Evolutionary conservation across 2,113 vertebrate species (phyloP).

Genomic region (Chlorodrepanis virens): DNA sequence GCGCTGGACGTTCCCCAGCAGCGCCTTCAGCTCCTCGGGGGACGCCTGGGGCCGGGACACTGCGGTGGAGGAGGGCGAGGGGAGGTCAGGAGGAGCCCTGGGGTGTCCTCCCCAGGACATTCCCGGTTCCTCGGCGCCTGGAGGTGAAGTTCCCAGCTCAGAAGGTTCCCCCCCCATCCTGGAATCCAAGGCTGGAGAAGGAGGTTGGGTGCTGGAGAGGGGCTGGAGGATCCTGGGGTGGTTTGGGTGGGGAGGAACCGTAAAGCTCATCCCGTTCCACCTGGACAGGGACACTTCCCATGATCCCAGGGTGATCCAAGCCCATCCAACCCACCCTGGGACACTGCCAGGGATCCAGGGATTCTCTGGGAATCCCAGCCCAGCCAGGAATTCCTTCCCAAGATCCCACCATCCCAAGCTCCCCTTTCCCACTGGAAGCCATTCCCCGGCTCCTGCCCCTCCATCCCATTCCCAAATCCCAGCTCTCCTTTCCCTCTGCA

Average conservation of each 20-base stretch:
- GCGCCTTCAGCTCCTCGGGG: not conserved
- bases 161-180: too few relatives aligned
- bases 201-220: not conserved
- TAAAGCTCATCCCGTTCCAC: not conserved
- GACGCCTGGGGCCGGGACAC: not conserved
- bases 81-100: not conserved
- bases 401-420: too few relatives aligned
- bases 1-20: not conserved
- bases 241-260: not conserved
- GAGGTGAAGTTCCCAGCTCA: not conserved
- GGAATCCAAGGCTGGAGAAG: not conserved
- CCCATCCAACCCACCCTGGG: too few relatives aligned
- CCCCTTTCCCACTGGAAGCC: too few relatives aligned
- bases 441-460: too few relatives aligned
- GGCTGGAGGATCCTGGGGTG: not conserved
- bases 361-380: too few relatives aligned
- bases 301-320: not conserved
- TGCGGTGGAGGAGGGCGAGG: rapidly evolving
- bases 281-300: not conserved
- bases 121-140: too few relatives aligned
- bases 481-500: too few relatives aligned
- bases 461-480: too few relatives aligned
- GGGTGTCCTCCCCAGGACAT: too few relatives aligned
- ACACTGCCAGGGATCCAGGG: too few relatives aligned
- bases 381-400: too few relatives aligned